These are phyloP conservation scores for Amyelois transitella DNA, from an alignment of 1,140 invertebrate genomes.

Conservation along the genomic window DNA sequence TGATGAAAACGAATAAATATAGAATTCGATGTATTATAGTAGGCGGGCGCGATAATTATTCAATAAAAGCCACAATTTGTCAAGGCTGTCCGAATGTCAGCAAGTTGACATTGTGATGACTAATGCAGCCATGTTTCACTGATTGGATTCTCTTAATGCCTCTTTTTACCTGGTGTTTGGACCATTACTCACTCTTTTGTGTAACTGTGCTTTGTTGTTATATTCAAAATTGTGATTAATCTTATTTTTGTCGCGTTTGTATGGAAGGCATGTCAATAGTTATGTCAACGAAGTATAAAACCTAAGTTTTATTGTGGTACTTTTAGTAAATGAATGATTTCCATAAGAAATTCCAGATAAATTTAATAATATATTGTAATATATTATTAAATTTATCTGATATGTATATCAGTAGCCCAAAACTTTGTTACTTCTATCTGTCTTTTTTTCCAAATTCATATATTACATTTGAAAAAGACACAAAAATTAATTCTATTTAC, in stretches of 20 bases:
- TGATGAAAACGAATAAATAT: too few species aligned
- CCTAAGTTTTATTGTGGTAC: too few species aligned
- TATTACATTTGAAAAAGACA: too few species aligned
- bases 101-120: constrained; percentile 62
- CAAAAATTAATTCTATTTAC: too few species aligned
- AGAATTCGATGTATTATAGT: constrained; percentile 12
- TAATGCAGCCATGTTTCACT: constrained; percentile 61
- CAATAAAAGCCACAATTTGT: constrained; percentile 67
- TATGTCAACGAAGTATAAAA: too few species aligned
- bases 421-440: too few species aligned
- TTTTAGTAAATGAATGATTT: too few species aligned
- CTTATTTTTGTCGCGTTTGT: constrained; percentile 11
- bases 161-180: constrained; percentile 55
- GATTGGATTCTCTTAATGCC: constrained; percentile 58
- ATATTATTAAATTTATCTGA: too few species aligned
- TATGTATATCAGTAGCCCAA: too few species aligned
- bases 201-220: constrained; percentile 32
- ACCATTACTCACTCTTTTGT: constrained; percentile 65
- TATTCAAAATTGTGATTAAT: constrained; percentile 29
- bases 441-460: too few species aligned
- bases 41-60: constrained; percentile 55
- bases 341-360: too few species aligned
- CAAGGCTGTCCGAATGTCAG: constrained; percentile 56
- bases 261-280: not conserved
- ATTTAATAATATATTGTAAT: too few species aligned